Evolutionary conservation across 2,888 invertebrate genomes (phyloP), one percentile per base, ranked within the genome.

Genomic region (Automeris io): DNA sequence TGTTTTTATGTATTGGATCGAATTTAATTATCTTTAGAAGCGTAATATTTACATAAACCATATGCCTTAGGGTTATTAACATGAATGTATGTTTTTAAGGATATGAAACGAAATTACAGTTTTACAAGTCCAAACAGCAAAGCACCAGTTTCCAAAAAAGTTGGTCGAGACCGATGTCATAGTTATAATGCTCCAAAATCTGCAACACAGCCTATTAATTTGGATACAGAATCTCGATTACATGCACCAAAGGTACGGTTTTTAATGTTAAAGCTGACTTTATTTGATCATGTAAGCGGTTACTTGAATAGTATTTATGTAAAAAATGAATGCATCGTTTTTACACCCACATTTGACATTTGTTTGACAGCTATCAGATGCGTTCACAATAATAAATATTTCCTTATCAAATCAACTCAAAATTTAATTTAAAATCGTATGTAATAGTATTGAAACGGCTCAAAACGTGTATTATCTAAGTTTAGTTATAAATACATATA

Each of bases 121-220:
- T 81, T 82, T 46, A 73, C 68, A 11, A 77, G 65, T 42, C 77
- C 75, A 6, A 61, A 70, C 38, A 60, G 69, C 48, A 62, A 68
- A 47, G 57, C 61, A 2, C 62, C 70, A 12, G 51, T 72, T 13
- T 51, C 72, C 1, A 78, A 72, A 50, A 65, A 72, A 46, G 41
- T 61, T 33, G 78, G 81, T 13, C 68, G 85, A 51, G 85, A 85
- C 55, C 70, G 85, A 26, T 78, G 80, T 49, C 70, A 80, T 37
- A 82, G 76, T 45, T 83, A 74, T 52, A 61, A 74, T 47, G 70
- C 68, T n/a, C 69, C 57, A 38, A 57, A 66, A 35, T 49, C 61
- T 39, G 61, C 38, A 51, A 21, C 34, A 47, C 3, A 49, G 43
- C 9, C 29, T 31, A 31, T 33, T 2, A 43, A 52, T 9, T 21